Percentiles rank a stretch among this genome's conserved stretches.
phyloP scores from a whole-genome alignment of 2,888 invertebrate genomes.

The Strigamia crassipes region DNA sequence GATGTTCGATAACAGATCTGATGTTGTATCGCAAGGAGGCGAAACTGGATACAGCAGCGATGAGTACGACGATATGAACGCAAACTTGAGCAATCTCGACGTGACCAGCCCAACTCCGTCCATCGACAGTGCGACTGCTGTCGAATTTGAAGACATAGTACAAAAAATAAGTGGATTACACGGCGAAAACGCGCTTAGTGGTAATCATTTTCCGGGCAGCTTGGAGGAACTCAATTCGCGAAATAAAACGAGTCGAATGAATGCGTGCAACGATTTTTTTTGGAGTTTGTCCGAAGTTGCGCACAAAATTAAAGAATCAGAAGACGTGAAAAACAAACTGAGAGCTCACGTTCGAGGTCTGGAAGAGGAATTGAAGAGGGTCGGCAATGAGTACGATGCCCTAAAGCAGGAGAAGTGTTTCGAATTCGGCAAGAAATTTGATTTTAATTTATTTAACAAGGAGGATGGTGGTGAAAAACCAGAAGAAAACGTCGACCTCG shows the following conservation, averaged over 20 bases:
- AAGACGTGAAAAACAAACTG: conserved; percentile 51
- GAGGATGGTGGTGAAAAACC: neutral
- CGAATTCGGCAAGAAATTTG: neutral
- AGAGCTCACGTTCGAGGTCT: conserved; percentile 50
- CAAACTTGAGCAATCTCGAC: neutral
- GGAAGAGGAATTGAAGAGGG: conserved; percentile 45
- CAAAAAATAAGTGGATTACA: conserved; percentile 38
- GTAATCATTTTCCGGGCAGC: conserved; percentile 2
- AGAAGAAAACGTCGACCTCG: neutral
- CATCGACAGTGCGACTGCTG: conserved; percentile 1
- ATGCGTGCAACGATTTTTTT: conserved; percentile 19
- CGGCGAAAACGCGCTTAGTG: neutral
- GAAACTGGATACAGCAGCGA: conserved; percentile 47
- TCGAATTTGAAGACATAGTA: conserved; percentile 41
- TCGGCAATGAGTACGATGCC: neutral
- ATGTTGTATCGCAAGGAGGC: conserved; percentile 43
- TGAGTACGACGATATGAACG: conserved; percentile 42
- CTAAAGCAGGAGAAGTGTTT: conserved; percentile 5
- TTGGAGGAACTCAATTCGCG: conserved; percentile 15
- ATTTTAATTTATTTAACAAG: neutral
- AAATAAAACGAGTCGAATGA: neutral
- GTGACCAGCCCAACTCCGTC: conserved; percentile 18
- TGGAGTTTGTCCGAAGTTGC: conserved; percentile 46
- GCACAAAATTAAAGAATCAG: conserved; percentile 50
- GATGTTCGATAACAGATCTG: conserved; percentile 32